Conservation (phyloP, 2,888 invertebrate species). For the Prosapia bicincta region DNA sequence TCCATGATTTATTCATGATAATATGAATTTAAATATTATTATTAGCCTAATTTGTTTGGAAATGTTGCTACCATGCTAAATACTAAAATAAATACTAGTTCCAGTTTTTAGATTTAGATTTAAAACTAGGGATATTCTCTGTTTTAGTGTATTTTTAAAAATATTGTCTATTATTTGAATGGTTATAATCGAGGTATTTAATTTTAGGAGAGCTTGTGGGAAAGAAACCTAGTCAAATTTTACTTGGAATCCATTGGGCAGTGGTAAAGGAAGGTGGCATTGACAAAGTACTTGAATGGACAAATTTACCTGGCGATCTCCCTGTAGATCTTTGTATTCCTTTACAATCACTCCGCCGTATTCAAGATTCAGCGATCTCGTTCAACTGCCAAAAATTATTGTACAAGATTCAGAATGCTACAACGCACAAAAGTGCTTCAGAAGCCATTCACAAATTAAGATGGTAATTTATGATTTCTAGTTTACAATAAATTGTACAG, state of each 20-base stretch:
- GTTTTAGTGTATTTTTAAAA: no score
- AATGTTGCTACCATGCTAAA: no score
- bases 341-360: conserved; percentile 22
- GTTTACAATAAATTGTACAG: no score
- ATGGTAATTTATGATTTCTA: conserved; percentile 48
- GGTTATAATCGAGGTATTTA: not conserved
- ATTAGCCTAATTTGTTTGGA: no score
- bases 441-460: conserved; percentile 50
- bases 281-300: not conserved
- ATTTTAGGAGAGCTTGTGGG: not conserved
- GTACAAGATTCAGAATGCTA: conserved; percentile 60
- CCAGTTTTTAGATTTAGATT: no score
- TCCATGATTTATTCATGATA: no score
- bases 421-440: conserved; percentile 55
- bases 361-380: conserved; percentile 54
- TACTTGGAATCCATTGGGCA: not conserved
- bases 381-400: conserved; percentile 54
- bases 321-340: conserved; percentile 6
- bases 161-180: no score
- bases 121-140: no score
- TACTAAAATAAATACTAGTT: no score
- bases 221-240: not conserved
- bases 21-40: no score
- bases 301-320: not conserved
- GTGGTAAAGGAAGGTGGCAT: not conserved